Evolutionary conservation across 2,888 invertebrate species (phyloP).

Genomic region (Diaperis boleti): DNA sequence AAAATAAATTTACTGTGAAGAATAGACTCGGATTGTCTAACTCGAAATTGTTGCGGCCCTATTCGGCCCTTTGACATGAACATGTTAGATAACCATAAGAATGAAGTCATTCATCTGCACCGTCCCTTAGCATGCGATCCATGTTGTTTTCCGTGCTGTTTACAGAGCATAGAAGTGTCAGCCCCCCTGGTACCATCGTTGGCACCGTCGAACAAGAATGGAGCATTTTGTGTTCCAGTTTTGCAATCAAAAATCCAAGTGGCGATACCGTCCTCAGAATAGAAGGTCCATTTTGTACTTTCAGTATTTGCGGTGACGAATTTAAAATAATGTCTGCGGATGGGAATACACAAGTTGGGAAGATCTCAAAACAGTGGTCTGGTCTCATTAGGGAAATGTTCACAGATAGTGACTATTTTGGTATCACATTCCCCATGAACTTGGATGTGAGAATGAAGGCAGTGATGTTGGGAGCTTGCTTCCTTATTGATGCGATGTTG

Average conservation of each 20-base stretch:
- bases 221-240: conserved; percentile 81
- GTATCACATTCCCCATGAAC: conserved; percentile 91
- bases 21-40: conserved; percentile 89
- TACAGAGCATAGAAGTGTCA: conserved; percentile 82
- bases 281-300: conserved; percentile 85
- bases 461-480: conserved; percentile 82
- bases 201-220: conserved; percentile 83
- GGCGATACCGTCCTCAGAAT: conserved; percentile 83
- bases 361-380: conserved; percentile 92
- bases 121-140: conserved; percentile 85
- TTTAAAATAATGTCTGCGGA: conserved; percentile 85
- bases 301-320: conserved; percentile 84
- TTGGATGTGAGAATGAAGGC: conserved; percentile 89
- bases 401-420: conserved; percentile 90
- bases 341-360: conserved; percentile 82
- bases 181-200: conserved; percentile 79
- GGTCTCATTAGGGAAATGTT: conserved; percentile 85
- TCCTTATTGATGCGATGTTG: conserved; percentile 85
- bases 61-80: conserved; percentile 88
- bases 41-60: conserved; percentile 86
- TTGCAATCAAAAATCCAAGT: conserved; percentile 78
- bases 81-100: conserved; percentile 83
- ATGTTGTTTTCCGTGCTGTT: conserved; percentile 90
- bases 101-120: conserved; percentile 88
- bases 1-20: conserved; percentile 89